A percentile compares a stretch with the other conserved stretches of the same genome.
Evolutionary conservation across 2,113 vertebrate genomes (phyloP).

Genomic region (Rhinoderma darwinii): DNA sequence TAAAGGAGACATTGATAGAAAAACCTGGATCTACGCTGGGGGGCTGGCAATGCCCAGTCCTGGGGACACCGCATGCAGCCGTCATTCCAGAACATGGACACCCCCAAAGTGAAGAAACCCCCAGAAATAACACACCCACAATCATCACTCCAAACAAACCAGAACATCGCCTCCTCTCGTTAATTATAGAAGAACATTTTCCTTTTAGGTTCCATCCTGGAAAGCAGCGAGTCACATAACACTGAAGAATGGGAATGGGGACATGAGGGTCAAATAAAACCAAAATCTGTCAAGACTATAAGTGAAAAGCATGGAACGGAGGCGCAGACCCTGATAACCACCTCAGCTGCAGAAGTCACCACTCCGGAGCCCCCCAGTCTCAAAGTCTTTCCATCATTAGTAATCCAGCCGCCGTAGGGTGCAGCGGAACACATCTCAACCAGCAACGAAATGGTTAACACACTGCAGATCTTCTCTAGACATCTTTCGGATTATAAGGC

Average conservation of each 20-base stretch:
- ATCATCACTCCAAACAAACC: not conserved
- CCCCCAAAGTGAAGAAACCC: not conserved
- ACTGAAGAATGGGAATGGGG: not conserved
- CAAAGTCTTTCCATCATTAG: too few relatives aligned
- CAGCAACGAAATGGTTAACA: not conserved
- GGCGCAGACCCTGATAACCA: too few relatives aligned
- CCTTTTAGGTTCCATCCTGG: not conserved
- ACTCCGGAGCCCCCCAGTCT: too few relatives aligned
- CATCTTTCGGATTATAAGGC: too few relatives aligned
- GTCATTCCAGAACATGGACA: not conserved
- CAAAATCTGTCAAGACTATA: not conserved
- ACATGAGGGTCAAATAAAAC: not conserved
- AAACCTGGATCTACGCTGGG: not conserved
- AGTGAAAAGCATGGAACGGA: not conserved
- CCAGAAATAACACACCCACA: not conserved
- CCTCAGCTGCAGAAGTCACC: too few relatives aligned
- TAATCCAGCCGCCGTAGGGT: not conserved
- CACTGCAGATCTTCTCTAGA: not conserved
- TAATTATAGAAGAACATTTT: not conserved
- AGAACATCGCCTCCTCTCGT: not conserved
- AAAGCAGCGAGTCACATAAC: not conserved
- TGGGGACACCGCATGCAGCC: not conserved
- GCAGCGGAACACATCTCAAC: not conserved
- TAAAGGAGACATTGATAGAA: not conserved
- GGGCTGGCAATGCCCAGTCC: not conserved